Evolutionary conservation across 2,888 invertebrate genomes (phyloP).

Genomic region (Julus scanicus): DNA sequence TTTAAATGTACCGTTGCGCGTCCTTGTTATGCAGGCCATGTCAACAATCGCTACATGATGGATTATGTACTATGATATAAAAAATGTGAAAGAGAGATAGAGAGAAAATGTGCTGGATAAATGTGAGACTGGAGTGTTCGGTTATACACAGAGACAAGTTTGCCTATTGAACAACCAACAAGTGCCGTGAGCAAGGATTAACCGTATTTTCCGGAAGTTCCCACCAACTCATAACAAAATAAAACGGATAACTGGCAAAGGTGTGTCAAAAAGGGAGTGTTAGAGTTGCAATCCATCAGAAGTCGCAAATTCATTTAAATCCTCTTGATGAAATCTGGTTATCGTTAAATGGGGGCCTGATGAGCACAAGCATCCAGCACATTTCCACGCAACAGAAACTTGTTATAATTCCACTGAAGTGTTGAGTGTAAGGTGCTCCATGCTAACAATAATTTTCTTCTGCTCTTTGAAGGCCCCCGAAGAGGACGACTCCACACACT

Average conservation of each 20-base stretch:
- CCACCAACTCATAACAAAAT: not conserved
- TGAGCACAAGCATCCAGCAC: conserved; percentile 23
- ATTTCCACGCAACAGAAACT: not conserved
- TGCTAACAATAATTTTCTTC: conserved; percentile 52
- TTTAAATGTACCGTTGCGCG: conserved; percentile 5
- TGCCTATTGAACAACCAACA: conserved; percentile 8
- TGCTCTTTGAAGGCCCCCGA: conserved; percentile 55
- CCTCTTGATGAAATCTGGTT: conserved; percentile 22
- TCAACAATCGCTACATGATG: conserved; percentile 35
- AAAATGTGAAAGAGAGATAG: not conserved
- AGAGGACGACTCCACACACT: conserved; percentile 40
- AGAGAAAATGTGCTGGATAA: conserved; percentile 38
- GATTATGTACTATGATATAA: conserved; percentile 18
- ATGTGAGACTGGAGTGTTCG: conserved; percentile 36
- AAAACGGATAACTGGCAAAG: not conserved
- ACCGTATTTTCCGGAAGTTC: not conserved
- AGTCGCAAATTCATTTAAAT: not conserved
- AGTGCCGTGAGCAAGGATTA: conserved; percentile 25
- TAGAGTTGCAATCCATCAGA: not conserved
- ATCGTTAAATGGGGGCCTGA: conserved; percentile 22
- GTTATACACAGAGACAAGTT: not conserved
- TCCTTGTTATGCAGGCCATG: conserved; percentile 15
- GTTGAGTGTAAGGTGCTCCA: conserved; percentile 36
- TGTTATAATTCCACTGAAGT: not conserved
- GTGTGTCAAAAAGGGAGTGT: conserved; percentile 12